Conservation (phyloP, 2,797 vertebrate genomes). For the Scleropages formosus region DNA sequence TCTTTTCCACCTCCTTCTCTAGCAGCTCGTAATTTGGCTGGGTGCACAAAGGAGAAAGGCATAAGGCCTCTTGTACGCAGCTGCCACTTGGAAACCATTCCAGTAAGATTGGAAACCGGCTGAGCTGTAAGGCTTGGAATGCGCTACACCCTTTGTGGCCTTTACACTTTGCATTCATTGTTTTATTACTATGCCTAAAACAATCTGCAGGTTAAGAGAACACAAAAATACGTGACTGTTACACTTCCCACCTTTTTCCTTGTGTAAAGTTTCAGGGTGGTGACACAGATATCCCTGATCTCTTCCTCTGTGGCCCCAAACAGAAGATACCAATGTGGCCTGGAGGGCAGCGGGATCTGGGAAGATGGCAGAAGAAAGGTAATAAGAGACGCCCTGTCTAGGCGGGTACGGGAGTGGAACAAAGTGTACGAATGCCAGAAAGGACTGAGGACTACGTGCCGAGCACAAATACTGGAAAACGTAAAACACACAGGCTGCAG, state of each 20-base stretch:
- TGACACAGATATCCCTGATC: conserved; percentile 94
- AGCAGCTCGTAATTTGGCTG: conserved; percentile 94
- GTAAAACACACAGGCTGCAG: too few relatives aligned
- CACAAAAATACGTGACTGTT: too few relatives aligned
- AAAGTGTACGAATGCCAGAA: not conserved
- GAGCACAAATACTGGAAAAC: too few relatives aligned
- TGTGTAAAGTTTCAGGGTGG: conserved; percentile 91
- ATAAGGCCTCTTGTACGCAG: too few relatives aligned
- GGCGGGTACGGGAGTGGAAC: not conserved
- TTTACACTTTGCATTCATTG: not conserved
- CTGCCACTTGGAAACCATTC: too few relatives aligned
- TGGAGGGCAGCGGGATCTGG: conserved; percentile 88
- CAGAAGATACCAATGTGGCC: conserved; percentile 91
- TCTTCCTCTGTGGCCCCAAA: conserved; percentile 93
- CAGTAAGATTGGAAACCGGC: not conserved
- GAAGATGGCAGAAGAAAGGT: not conserved
- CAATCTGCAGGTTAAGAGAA: not conserved
- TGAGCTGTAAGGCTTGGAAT: not conserved
- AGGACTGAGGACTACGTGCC: too few relatives aligned
- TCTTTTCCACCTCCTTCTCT: conserved; percentile 95
- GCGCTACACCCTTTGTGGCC: not conserved
- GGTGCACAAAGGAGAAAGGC: conserved; percentile 1
- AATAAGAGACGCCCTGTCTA: not conserved
- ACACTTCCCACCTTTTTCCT: conserved; percentile 93
- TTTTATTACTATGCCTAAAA: too few relatives aligned